Evolutionary conservation across 2,888 invertebrate species (phyloP), one percentile per base, ranked within the genome.

Genomic region (Furcula furcula): DNA sequence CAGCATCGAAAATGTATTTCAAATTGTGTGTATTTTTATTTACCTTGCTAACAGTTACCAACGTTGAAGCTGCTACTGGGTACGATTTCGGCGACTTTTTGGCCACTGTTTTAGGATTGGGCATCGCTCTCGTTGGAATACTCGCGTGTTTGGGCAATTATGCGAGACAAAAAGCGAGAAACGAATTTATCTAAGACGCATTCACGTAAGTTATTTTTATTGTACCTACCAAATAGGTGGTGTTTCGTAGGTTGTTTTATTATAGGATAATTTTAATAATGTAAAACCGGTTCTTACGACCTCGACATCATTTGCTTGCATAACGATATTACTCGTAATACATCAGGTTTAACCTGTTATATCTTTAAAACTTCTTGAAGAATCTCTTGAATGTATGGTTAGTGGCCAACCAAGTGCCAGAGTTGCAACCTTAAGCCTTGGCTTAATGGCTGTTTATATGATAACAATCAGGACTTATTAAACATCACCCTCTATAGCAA

Each of bases 71-170:
- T 19, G 82, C 90, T 1, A 72, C 80, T 32, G 83, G 89, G 38
- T 92, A 91, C 58, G 93, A 93, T 70, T 92, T 92, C 62, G 93
- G 93, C 1, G 93, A 93, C 70, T 92, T 92, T 43, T 61, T 93
- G 46, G 93, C 93, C 3, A 85, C 93, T 12, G 80, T 93, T 47
- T 62, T 93, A 31, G 93, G 93, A 1, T 56, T 93, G 22, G 81
- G 91, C 25, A 89, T 93, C 23, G 86, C 91, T 28, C 86, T 90
- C 14, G 66, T 92, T 38, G 92, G 92, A 55, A 89, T 93, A 39
- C 83, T 93, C 32, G 93, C 93, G 12, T 93, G 93, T 74, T 82
- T 93, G 60, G 93, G 93, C 20, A 92, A 91, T 50, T 93, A 93
- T 65, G 93, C 93, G 11, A 88, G 93, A 61, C 91, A 90, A 69